These are phyloP conservation scores for Zoroaster sp. DNA, from an alignment of 53 echinoderm and acorn worm species.

Conservation along the genomic window DNA sequence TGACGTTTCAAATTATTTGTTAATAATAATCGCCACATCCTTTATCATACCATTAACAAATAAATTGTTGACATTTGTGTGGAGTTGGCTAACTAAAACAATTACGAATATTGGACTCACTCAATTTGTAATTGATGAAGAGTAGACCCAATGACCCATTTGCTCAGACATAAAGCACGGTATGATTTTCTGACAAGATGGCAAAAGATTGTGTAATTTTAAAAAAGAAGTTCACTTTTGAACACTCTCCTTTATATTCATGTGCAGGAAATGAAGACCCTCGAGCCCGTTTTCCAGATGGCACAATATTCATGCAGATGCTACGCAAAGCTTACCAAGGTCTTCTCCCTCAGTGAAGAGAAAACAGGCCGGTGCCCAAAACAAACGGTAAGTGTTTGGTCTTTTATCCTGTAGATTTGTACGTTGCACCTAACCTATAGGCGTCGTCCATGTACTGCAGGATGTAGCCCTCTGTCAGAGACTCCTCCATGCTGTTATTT, in stretches of 20 bases:
- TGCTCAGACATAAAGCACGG: too few relatives aligned
- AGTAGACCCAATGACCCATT: too few relatives aligned
- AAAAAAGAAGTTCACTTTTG: background rate
- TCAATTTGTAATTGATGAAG: too few relatives aligned
- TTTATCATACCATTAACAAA: background rate
- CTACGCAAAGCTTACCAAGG: background rate
- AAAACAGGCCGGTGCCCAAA: background rate
- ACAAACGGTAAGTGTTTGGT: conserved; percentile 4
- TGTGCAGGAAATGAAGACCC: background rate
- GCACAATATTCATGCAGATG: background rate
- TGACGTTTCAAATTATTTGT: background rate
- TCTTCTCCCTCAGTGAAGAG: background rate
- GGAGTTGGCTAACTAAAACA: background rate
- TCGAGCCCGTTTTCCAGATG: background rate
- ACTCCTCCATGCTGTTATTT: too few relatives aligned
- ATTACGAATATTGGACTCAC: too few relatives aligned
- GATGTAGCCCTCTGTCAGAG: too few relatives aligned
- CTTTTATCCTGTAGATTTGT: too few relatives aligned
- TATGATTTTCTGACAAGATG: too few relatives aligned
- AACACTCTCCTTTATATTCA: background rate
- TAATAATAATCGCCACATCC: too few relatives aligned
- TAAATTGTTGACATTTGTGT: background rate
- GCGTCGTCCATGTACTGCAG: too few relatives aligned
- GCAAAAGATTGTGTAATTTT: background rate
- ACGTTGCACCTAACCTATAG: too few relatives aligned